Base-by-base conservation (phyloP, 2,113 vertebrate species). In the Halichoerus grypus region DNA sequence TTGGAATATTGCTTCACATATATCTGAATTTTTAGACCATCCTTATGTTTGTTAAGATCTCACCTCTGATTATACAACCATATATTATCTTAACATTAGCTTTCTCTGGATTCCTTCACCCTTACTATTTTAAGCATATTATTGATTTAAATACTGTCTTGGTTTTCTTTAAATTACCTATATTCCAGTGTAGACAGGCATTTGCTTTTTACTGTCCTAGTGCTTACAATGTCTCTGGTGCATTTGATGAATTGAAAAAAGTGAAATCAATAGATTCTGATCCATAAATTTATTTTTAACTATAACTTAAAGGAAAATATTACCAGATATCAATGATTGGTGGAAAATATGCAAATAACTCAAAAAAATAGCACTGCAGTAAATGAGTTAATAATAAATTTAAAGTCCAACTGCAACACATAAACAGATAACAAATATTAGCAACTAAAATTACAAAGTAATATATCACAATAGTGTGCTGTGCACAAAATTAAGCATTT, bases 351-450 rank as follows among this genome's bases (percentile, higher is more conserved):
- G 51, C 7, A 61, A 91, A 39, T 76, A 93, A 53, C 0, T 4
- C 3, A 71, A 24, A 36, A 36, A 46, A 65, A 69, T 33, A 15
- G 19, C 42, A 76, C 3, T 16, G 74, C 7, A 63, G 4, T 69
- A 80, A 94, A 86, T 71, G 7, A 91, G 4, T 71, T 76, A 67
- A 83, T 63, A 87, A 15, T 61, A 94, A 36, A 65, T 81, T 93
- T 96, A 49, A 95, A 39, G 4, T 49, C 39, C 67, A 90, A 84
- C 16, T 42, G 57, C 1, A 39, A 59, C 19, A 92, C 0, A 46
- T 36, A n/a, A 3, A 46, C 0, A 51, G 51, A 69, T 46, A 65
- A 90, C 74, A 88, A 93, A 63, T 53, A 59, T 53, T 77, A 92
- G 5, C 16, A 80, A 89, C 15, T 72, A 36, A 77, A 96, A 81